Evolutionary conservation across 2,113 vertebrate species (phyloP).

Genomic region (Lophotis ruficrista): DNA sequence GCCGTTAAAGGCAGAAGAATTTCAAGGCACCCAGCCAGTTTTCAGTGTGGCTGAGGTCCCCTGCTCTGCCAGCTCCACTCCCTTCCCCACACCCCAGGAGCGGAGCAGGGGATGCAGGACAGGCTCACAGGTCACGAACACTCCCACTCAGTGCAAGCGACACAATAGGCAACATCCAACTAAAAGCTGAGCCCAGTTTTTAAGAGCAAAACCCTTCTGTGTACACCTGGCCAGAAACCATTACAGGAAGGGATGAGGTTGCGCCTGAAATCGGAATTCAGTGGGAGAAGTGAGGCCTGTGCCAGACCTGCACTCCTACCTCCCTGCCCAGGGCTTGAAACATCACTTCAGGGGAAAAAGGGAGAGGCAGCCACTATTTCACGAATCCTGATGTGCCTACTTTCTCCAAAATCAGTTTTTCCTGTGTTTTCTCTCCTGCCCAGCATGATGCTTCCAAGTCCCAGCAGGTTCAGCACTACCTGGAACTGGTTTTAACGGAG

Average conservation of each 20-base stretch:
- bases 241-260: not conserved
- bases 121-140: fast-evolving
- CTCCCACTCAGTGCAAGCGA: not conserved
- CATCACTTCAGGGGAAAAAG: not conserved
- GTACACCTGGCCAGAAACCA: not conserved
- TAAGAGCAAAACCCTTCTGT: not conserved
- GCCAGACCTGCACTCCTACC: not conserved
- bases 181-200: not conserved
- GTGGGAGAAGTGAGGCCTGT: not conserved
- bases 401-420: not conserved
- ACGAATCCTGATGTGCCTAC: not conserved
- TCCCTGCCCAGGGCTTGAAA: not conserved
- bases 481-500: not conserved
- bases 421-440: not conserved
- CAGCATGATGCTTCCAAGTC: not conserved
- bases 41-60: fast-evolving
- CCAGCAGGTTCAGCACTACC: not conserved
- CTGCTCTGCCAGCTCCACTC: not conserved
- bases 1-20: not conserved
- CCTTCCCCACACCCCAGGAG: not conserved
- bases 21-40: not conserved
- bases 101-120: not conserved
- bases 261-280: not conserved
- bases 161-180: fast-evolving
- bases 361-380: not conserved